phyloP scores from a whole-genome alignment of 1,140 invertebrate genomes.

The Solenopsis invicta region DNA sequence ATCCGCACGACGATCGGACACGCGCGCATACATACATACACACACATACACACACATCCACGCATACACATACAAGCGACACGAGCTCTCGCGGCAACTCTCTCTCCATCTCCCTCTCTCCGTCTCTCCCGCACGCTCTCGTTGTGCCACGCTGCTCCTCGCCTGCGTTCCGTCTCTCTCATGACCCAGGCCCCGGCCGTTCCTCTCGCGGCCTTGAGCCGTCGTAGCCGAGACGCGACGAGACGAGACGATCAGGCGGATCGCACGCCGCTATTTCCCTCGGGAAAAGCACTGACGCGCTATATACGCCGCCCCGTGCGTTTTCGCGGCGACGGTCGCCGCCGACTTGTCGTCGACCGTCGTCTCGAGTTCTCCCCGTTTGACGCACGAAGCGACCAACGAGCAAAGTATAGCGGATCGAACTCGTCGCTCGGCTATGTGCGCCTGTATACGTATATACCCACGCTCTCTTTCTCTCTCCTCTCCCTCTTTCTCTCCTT shows the following conservation, averaged over 20 bases:
- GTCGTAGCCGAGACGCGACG: constrained; percentile 61
- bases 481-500: neutral
- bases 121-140: constrained; percentile 26
- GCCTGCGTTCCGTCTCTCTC: constrained; percentile 42
- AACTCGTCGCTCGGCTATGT: constrained; percentile 45
- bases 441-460: neutral
- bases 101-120: constrained; percentile 27
- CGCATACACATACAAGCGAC: too few species aligned
- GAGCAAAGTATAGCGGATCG: constrained; percentile 57
- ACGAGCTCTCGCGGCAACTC: neutral
- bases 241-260: constrained; percentile 41
- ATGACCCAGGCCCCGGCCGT: constrained; percentile 76
- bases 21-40: neutral
- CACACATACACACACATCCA: too few species aligned
- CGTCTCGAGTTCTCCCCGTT: neutral
- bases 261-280: constrained; percentile 55
- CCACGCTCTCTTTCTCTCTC: constrained; percentile 1
- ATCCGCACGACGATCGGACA: constrained; percentile 19
- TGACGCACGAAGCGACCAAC: constrained; percentile 53
- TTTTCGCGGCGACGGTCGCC: constrained; percentile 34
- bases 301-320: neutral
- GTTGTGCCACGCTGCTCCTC: neutral
- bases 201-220: constrained; percentile 81
- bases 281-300: constrained; percentile 36
- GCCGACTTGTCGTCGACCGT: neutral